A percentile compares a stretch with the other conserved stretches of the same genome.
phyloP scores from a whole-genome alignment of 2,797 vertebrate genomes.

The Mormyrops boulengeri region DNA sequence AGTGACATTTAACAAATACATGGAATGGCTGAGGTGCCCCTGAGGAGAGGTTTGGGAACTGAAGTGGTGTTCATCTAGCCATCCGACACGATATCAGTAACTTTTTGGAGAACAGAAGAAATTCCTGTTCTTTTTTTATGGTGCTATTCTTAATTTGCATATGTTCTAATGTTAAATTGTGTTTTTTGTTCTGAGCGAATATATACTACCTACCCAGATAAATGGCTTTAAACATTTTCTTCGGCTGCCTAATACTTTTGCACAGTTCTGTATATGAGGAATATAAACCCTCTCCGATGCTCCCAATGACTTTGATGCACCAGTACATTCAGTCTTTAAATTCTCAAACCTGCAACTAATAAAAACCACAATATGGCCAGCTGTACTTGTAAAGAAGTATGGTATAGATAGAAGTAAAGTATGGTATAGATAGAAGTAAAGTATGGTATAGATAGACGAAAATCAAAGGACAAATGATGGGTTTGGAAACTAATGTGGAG shows the following conservation, averaged over 20 bases:
- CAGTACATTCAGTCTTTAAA: background rate
- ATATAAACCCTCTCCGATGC: background rate
- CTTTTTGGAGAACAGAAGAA: background rate
- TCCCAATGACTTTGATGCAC: background rate
- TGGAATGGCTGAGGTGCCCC: background rate
- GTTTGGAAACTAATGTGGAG: background rate
- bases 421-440: too few species aligned
- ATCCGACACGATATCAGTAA: background rate
- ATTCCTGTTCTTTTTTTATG: background rate
- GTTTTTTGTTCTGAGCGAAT: background rate
- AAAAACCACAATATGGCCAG: background rate
- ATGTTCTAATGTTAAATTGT: background rate
- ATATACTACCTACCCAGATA: background rate
- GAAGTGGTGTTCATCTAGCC: background rate
- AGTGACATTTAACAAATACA: background rate
- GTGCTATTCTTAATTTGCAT: background rate
- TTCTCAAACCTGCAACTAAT: background rate
- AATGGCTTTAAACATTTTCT: background rate
- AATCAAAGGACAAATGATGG: background rate
- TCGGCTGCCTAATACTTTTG: background rate
- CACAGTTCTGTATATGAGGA: background rate
- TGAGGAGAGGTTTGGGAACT: background rate
- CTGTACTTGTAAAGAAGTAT: background rate
- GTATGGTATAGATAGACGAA: too few species aligned
- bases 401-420: too few species aligned